Conservation (phyloP, 2,888 invertebrate species). For the Lacanobia oleracea region DNA sequence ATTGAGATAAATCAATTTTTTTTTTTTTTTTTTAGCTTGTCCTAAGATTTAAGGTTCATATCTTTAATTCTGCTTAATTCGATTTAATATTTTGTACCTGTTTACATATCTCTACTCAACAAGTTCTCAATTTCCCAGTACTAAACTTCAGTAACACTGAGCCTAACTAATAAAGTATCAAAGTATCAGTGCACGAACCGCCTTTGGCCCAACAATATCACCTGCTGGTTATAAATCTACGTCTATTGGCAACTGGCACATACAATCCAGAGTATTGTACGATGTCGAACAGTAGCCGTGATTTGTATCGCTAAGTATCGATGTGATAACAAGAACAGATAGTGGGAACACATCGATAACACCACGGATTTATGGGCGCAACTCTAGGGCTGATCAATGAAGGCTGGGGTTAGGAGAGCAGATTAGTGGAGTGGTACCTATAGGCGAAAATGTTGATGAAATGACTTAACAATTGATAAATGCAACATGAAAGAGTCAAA, state of each 20-base stretch:
- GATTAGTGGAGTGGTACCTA: neutral
- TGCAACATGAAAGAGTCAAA: too few species aligned
- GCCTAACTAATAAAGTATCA: constrained; percentile 15
- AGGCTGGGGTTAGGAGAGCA: constrained; percentile 11
- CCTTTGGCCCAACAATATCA: constrained; percentile 53
- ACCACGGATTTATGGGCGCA: constrained; percentile 57
- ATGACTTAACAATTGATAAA: too few species aligned
- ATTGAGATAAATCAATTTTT: too few species aligned
- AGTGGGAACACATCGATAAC: constrained; percentile 65
- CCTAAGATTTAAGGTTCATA: too few species aligned
- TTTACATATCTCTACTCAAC: too few species aligned
- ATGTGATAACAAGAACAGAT: constrained; percentile 64
- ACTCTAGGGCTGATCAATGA: constrained; percentile 45
- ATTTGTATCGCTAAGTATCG: constrained; percentile 68
- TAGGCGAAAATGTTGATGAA: neutral
- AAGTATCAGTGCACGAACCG: constrained; percentile 38
- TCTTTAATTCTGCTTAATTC: too few species aligned
- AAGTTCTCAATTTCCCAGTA: neutral
- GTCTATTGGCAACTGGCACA: constrained; percentile 55
- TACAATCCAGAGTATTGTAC: constrained; percentile 60
- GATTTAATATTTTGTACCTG: too few species aligned
- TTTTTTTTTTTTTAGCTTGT: neutral
- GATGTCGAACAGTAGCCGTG: constrained; percentile 65
- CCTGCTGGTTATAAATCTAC: constrained; percentile 58
- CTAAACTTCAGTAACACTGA: neutral